phyloP scores from a whole-genome alignment of 2,888 invertebrate genomes.

The Hoplodrina blanda region DNA sequence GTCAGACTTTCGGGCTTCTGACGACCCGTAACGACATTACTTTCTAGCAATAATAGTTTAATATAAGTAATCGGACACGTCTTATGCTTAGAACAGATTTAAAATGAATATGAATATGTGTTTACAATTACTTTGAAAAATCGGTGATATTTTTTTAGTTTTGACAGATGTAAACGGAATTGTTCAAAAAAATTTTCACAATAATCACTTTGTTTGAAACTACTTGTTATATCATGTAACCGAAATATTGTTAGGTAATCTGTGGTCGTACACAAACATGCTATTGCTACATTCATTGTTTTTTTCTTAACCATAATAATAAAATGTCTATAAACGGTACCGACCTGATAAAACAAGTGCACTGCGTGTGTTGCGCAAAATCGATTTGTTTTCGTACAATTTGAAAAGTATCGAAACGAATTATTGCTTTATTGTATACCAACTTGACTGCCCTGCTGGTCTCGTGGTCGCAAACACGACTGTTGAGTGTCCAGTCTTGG shows the following conservation, averaged over 20 bases:
- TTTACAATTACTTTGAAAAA: no score
- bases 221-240: neutral
- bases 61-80: no score
- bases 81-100: no score
- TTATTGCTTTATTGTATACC: neutral
- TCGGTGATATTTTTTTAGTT: no score
- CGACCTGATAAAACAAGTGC: slow-evolving; percentile 31
- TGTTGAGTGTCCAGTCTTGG: no score
- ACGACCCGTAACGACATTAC: no score
- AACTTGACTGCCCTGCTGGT: no score
- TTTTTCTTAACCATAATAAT: slow-evolving; percentile 30
- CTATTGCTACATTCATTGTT: slow-evolving; percentile 1
- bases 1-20: no score
- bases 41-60: no score
- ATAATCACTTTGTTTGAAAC: neutral
- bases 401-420: neutral
- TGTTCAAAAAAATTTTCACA: neutral
- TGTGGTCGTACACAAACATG: neutral
- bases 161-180: no score
- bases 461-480: no score
- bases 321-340: slow-evolving; percentile 35
- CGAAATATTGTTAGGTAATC: slow-evolving; percentile 25
- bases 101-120: no score
- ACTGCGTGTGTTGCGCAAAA: slow-evolving; percentile 28
- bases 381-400: slow-evolving; percentile 12